phyloP scores from a whole-genome alignment of 2,113 vertebrate genomes.

The Sminthopsis crassicaudata region DNA sequence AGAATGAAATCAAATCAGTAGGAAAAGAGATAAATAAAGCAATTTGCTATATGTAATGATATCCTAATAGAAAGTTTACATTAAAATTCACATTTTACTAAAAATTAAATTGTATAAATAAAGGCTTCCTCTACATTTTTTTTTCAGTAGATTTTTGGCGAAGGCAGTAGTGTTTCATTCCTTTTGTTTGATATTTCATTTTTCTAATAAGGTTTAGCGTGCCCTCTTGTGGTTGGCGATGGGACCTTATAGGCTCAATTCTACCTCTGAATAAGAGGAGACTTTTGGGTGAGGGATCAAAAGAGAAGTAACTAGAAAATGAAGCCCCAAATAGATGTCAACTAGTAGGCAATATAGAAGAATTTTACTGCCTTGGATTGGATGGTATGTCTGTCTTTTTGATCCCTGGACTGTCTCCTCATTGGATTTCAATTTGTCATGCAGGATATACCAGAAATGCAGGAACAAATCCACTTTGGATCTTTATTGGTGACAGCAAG shows the following conservation, averaged over 20 bases:
- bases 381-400: background rate
- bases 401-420: background rate
- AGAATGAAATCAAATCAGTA: background rate
- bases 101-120: slow-evolving; percentile 24
- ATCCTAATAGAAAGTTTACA: background rate
- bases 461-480: background rate
- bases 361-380: background rate
- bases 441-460: background rate
- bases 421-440: background rate
- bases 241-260: slow-evolving; percentile 31
- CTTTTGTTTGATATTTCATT: background rate
- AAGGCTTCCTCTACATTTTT: slow-evolving; percentile 44
- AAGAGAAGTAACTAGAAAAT: background rate
- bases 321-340: background rate
- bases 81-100: slow-evolving; percentile 18
- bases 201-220: slow-evolving; percentile 65
- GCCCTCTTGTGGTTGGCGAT: slow-evolving; percentile 81
- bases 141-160: background rate
- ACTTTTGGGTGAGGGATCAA: background rate
- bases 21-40: background rate
- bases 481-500: background rate
- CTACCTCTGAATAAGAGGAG: background rate
- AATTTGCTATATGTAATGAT: slow-evolving; percentile 30
- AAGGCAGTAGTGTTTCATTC: background rate
- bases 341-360: background rate